These are phyloP conservation scores for Mohoua ochrocephala DNA, from an alignment of 2,113 vertebrate species.

Conservation along the genomic window DNA sequence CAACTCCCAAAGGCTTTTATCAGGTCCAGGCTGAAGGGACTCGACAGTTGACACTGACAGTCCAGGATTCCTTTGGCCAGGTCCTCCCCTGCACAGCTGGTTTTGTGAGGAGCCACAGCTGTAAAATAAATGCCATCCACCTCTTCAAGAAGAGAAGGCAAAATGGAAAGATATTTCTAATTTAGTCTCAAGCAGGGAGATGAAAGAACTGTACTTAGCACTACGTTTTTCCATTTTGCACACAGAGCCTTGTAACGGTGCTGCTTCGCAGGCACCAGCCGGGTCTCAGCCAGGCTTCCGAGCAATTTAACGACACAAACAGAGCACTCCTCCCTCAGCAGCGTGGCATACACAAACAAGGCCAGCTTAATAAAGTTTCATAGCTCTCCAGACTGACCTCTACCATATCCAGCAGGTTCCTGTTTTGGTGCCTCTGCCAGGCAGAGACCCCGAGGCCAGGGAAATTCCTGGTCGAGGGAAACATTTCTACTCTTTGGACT, in stretches of 20 bases:
- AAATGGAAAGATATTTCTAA: background rate
- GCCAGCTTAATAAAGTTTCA: background rate
- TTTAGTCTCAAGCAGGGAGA: background rate
- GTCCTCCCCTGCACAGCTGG: background rate
- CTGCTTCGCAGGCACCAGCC: background rate
- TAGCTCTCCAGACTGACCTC: background rate
- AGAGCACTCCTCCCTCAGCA: background rate
- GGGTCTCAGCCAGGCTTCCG: background rate
- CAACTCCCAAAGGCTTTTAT: background rate
- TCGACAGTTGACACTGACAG: background rate
- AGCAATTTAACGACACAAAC: background rate
- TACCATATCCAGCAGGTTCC: background rate
- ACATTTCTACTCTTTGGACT: background rate
- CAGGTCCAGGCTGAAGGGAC: background rate
- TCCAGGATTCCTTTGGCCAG: background rate
- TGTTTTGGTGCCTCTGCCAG: background rate
- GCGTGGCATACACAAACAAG: background rate
- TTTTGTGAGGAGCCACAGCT: background rate
- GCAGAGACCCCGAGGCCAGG: background rate
- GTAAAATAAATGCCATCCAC: background rate
- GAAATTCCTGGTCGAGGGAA: background rate
- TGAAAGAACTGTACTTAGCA: background rate
- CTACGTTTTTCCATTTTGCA: background rate
- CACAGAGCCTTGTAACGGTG: fast-evolving
- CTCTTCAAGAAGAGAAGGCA: background rate